These are phyloP conservation scores for Hirtodrosophila duncani DNA, from an alignment of 2,888 invertebrate genomes.

Conservation along the genomic window DNA sequence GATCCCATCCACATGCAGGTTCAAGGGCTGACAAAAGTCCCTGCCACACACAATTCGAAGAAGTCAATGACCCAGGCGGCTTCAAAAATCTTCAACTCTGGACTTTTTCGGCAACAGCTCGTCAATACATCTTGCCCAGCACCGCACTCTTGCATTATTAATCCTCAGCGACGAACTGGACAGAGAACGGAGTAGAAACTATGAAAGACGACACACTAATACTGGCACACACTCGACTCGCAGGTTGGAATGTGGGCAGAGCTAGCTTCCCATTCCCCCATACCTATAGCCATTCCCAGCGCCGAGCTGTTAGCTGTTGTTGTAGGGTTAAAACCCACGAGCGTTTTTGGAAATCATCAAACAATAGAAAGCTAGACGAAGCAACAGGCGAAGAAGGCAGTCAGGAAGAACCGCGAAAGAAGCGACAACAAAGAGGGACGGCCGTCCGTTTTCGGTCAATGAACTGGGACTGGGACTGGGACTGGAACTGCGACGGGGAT, in stretches of 20 bases:
- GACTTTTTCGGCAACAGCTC: constrained; percentile 65
- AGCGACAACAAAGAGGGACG: constrained; percentile 55
- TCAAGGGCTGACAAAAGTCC: constrained; percentile 39
- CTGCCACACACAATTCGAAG: constrained; percentile 34
- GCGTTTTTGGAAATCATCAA: constrained; percentile 62
- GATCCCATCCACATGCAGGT: constrained; percentile 12
- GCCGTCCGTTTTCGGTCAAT: constrained; percentile 63
- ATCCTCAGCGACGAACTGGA: constrained; percentile 45
- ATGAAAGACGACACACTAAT: constrained; percentile 24
- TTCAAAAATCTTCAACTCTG: constrained; percentile 38
- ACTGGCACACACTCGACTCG: constrained; percentile 4
- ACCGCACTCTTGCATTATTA: constrained; percentile 55
- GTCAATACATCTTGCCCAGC: constrained; percentile 54
- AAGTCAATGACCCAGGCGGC: constrained; percentile 57
- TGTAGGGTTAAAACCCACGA: constrained; percentile 70
- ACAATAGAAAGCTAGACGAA: constrained; percentile 71
- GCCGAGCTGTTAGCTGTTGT: no score
- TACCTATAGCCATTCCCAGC: constrained; percentile 4
- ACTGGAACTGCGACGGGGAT: constrained; percentile 13
- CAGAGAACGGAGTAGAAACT: constrained; percentile 23
- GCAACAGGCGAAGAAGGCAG: constrained; percentile 58
- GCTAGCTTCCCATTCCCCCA: constrained; percentile 20
- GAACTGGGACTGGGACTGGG: constrained; percentile 39
- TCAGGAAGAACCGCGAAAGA: constrained; percentile 69
- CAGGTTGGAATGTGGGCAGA: constrained; percentile 53